These are phyloP conservation scores for Pseudeuparius sepicola DNA, from an alignment of 2,888 invertebrate species.

Conservation along the genomic window DNA sequence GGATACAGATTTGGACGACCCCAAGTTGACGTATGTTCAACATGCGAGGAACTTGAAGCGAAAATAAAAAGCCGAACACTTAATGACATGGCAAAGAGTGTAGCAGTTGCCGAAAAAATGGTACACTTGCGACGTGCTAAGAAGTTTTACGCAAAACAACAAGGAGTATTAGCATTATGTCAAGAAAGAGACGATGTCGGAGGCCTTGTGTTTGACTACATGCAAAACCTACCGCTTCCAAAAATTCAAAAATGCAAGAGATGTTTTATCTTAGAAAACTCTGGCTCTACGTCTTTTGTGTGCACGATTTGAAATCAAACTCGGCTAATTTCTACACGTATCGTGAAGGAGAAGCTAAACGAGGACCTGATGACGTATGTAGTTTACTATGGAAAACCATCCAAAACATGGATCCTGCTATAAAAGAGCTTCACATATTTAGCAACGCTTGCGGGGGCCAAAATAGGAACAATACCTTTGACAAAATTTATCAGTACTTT, in stretches of 20 bases:
- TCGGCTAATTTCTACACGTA: neutral
- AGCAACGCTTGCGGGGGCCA: conserved; percentile 8
- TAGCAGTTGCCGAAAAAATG: conserved; percentile 21
- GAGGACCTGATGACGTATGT: neutral
- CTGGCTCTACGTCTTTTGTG: too few relatives aligned
- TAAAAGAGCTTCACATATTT: conserved; percentile 6
- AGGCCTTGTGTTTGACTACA: conserved; percentile 5
- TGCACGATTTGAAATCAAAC: conserved; percentile 1
- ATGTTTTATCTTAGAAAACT: too few relatives aligned
- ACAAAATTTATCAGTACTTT: conserved; percentile 8
- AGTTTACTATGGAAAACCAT: conserved; percentile 2
- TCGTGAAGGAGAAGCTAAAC: conserved; percentile 2
- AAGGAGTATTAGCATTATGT: conserved; percentile 17
- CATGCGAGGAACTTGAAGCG: conserved; percentile 16
- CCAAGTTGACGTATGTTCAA: conserved; percentile 18
- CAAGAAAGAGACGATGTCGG: neutral
- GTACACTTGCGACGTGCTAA: conserved; percentile 23
- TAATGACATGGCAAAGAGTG: conserved; percentile 21
- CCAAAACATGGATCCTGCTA: conserved; percentile 3
- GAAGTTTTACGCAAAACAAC: conserved; percentile 21
- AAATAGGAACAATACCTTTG: conserved; percentile 6
- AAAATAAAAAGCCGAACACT: conserved; percentile 16
- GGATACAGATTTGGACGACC: conserved; percentile 17
- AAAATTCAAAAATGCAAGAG: too few relatives aligned
- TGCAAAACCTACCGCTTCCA: conserved; percentile 5